Base-by-base conservation (phyloP, 1,140 invertebrate species). In the Danaus melanippus region DNA sequence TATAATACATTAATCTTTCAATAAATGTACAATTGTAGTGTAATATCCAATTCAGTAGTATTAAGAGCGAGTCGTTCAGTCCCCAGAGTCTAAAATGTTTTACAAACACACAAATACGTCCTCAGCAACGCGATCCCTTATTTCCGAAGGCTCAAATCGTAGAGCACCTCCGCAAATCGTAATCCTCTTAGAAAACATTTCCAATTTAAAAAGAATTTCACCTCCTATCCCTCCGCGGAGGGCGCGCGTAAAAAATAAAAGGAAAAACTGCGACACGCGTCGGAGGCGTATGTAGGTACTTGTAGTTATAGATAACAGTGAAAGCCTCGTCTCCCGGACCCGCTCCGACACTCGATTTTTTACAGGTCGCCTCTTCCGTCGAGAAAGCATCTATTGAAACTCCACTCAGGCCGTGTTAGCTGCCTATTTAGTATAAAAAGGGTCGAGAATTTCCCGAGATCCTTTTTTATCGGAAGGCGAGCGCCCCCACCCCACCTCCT, bases 361-460 rank as follows among this genome's bases (percentile, higher is more conserved):
- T 77, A 83, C 83, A 82, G 83, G 83, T 82, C 76, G 83, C 81
- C 79, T 80, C 80, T 77, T 80, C 74, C 80, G 71, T 73, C 76
- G 78, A 81, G 72, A 84, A 82, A 84, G 84, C 79, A 84, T 86
- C 84, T 79, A 86, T 86, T 86, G 84, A 86, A 84, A 82, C 81
- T 84, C 81, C 84, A 86, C 84, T 86, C 79, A 84, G 80, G 67
- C 75, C 77, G 81, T 86, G 84, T 86, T 86, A 86, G 79, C 84
- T 86, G 84, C 83, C 84, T 86, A 82, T 86, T 86, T 86, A 86
- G 84, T 84, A 84, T 84, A 86, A 86, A 86, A 86, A 84, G 81
- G 84, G 80, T 79, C 79, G 78, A 79, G 76, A 74, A 76, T 79
- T 82, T 86, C 70, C 73, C 60, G 69, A 76, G 79, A 82, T 82